These are phyloP conservation scores for Pangasius larnaudii DNA, from an alignment of 2,797 vertebrate genomes.

Conservation along the genomic window DNA sequence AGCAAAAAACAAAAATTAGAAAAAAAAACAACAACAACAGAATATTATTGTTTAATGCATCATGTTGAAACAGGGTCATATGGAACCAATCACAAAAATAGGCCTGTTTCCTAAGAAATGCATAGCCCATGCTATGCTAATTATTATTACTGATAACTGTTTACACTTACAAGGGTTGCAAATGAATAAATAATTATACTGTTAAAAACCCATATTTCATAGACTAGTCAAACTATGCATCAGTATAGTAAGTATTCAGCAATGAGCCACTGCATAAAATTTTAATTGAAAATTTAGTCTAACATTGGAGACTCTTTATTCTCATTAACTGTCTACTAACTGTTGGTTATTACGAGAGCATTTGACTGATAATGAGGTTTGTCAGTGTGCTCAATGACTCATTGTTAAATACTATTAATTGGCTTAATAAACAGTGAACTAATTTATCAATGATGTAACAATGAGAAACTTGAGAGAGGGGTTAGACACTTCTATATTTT, in stretches of 20 bases:
- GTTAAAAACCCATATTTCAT: not conserved
- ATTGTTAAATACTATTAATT: not conserved
- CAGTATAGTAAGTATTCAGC: not conserved
- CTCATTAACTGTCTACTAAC: not conserved
- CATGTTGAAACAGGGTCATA: not conserved
- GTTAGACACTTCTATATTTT: not conserved
- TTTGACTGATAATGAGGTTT: not conserved
- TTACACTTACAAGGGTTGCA: not conserved
- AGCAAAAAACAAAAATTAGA: not conserved
- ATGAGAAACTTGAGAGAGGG: not conserved
- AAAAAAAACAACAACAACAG: not conserved
- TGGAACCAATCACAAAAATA: not conserved
- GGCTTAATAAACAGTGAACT: not conserved
- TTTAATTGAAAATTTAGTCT: not conserved
- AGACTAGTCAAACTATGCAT: not conserved
- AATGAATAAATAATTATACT: not conserved
- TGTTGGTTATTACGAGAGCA: not conserved
- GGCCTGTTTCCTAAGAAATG: not conserved
- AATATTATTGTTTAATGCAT: not conserved
- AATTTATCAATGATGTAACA: not conserved
- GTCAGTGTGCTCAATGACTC: not conserved
- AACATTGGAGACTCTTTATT: not conserved
- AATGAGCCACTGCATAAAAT: not conserved
- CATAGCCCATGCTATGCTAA: not conserved
- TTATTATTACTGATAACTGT: not conserved